Base-by-base conservation (phyloP, 2,888 invertebrate genomes). In the Hirtodrosophila histrioides region DNA sequence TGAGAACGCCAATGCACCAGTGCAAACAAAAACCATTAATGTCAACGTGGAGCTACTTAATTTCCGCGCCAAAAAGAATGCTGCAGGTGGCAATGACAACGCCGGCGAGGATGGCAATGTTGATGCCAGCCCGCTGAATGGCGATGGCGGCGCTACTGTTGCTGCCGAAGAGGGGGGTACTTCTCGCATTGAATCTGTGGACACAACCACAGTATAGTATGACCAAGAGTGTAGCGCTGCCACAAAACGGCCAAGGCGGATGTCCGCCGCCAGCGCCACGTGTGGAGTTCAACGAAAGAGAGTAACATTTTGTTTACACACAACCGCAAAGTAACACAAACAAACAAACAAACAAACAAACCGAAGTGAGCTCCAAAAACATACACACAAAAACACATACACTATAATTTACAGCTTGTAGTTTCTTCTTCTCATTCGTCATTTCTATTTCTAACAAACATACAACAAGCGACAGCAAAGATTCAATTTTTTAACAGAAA, bases 161-260 rank as follows among this genome's bases (percentile, higher is more conserved):
- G 74, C 66, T 31, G 73, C 57, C 29, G 81, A 60, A 41, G 86
- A 78, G 10, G 79, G 75, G 36, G 75, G 77, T 62, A 78, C 80
- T 60, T 75, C 87, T 72, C 90, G 90, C 70, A 89, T 91, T 69
- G 91, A 91, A 78, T 88, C 90, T 53, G 91, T 91, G 65, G 90
- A 91, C 78, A 91, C 92, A 61, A 91, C 91, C 77, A 89, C 91
- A 75, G 92, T 91, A 89, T 91, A 92, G 91, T 91, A 91, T 90
- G 90, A 90, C 75, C 68, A 68, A 62, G 57, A 53, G 35, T 48
- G 46, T 66, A 83, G 86, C 64, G 88, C 89, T 88, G 91, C 91
- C 89, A 80, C 88, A 63, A 86, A 90, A 90, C 83, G 90, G 89
- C 90, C 90, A 55, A 84, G 85, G 86, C 87, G 86, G 87, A 81